Conservation (phyloP, 2,113 vertebrate species). For the Agapornis roseicollis region DNA sequence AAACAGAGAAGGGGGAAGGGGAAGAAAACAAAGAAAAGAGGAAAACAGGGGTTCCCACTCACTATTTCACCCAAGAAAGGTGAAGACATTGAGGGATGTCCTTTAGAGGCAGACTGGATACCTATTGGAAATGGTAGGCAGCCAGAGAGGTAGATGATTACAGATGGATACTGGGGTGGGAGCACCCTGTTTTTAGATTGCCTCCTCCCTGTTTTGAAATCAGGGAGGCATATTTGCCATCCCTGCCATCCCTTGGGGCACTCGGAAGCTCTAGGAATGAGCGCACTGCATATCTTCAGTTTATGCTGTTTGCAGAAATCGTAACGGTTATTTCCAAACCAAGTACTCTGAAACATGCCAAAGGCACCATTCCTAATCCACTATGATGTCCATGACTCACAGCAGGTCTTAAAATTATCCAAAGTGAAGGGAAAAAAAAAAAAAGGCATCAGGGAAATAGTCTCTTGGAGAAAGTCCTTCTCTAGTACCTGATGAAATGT, state of each 20-base stretch:
- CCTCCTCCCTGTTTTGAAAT: not conserved
- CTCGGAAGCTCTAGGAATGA: slow-evolving; percentile 40
- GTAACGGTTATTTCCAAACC: slow-evolving; percentile 49
- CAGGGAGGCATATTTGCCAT: not conserved
- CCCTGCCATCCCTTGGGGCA: not conserved
- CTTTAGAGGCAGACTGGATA: not conserved
- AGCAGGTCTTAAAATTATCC: slow-evolving; percentile 50
- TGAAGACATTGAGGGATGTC: not conserved
- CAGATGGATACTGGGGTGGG: accelerated
- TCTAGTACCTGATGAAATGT: slow-evolving; percentile 53
- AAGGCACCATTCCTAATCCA: slow-evolving; percentile 63
- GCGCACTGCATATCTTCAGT: slow-evolving; percentile 29
- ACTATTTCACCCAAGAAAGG: not conserved
- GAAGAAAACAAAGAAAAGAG: accelerated
- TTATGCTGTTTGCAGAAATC: slow-evolving; percentile 53
- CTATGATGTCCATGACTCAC: slow-evolving; percentile 53
- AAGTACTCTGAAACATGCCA: slow-evolving; percentile 51
- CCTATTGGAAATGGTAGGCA: not conserved
- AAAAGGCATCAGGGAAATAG: slow-evolving; percentile 7
- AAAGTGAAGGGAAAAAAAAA: slow-evolving; percentile 9
- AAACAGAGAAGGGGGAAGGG: not conserved
- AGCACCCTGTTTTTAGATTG: not conserved
- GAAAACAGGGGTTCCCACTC: not conserved
- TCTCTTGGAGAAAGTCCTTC: slow-evolving; percentile 46
- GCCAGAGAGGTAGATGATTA: not conserved